Base-by-base conservation (phyloP, 2,888 invertebrate species). In the Acleris cristana region DNA sequence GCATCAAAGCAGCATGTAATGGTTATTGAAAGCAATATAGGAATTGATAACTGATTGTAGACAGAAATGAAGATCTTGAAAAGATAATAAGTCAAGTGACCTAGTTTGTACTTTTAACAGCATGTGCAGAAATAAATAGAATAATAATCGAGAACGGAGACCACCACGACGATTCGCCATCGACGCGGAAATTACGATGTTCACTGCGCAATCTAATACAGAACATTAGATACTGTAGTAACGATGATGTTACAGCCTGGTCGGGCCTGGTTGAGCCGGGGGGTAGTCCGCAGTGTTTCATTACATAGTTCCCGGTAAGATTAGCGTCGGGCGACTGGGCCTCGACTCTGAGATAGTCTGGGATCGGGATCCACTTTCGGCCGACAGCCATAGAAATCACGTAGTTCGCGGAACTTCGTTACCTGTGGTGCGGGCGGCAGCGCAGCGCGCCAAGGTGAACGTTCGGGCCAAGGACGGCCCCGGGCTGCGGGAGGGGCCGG, bases 331-430 rank as follows among this genome's bases (percentile, higher is more conserved):
- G 69, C 79, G 86, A 84, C 73, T 79, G 82, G 78, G 75, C 76
- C 78, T 73, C 75, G 76, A 84, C 76, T 78, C 73, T 75, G 76
- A 84, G 83, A 82, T 84, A 80, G 76, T 49, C 60, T 78, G 71
- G 75, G 79, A 78, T 77, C 78, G 79, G 83, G 85, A 85, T 87
- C 86, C 85, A 88, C 87, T 90, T 91, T 90, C 86, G 79, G 76
- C 75, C 85, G 89, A 86, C 86, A 85, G 83, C 89, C 90, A 87
- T 90, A 90, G 92, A 90, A 91, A 92, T 90, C 90, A 89, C 87
- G 88, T 86, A 89, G 90, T 92, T 92, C 92, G 92, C 92, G 87
- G 92, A 92, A 92, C 92, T 92, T 88, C 84, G 91, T 90, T 93
- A 92, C 93, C 92, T 91, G 92, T 88, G 90, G 86, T 89, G 88